Conservation (phyloP, 2,888 invertebrate genomes). For the Drosophila prostipennis region DNA sequence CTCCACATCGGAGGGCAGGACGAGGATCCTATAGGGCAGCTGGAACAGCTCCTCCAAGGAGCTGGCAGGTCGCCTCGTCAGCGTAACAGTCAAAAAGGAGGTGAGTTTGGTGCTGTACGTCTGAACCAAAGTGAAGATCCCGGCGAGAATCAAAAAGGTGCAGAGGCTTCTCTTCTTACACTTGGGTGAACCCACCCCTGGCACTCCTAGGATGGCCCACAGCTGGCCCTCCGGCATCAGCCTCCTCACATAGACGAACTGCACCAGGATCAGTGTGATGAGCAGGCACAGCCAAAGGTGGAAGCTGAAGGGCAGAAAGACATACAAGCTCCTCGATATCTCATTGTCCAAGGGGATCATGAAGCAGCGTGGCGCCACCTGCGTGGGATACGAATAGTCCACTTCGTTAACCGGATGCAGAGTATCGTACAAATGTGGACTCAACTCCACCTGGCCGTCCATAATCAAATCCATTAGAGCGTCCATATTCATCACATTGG, state of each 20-base stretch:
- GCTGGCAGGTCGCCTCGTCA: neutral
- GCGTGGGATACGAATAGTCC: constrained; percentile 67
- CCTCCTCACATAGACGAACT: neutral
- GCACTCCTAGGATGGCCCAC: constrained; percentile 52
- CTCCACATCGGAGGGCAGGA: constrained; percentile 41
- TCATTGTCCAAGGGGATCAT: constrained; percentile 55
- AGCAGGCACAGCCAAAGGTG: constrained; percentile 48
- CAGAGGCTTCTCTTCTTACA: neutral
- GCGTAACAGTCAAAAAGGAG: constrained; percentile 48
- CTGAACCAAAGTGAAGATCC: constrained; percentile 42
- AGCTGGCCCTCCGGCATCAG: neutral
- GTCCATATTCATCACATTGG: constrained; percentile 52
- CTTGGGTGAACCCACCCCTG: constrained; percentile 21
- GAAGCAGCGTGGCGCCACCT: constrained; percentile 56
- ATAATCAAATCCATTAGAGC: constrained; percentile 41
- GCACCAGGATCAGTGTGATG: constrained; percentile 14
- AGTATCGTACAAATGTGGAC: constrained; percentile 65
- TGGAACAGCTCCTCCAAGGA: constrained; percentile 42
- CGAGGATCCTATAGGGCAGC: constrained; percentile 46
- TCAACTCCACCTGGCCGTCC: constrained; percentile 46
- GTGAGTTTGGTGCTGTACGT: constrained; percentile 57
- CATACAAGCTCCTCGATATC: constrained; percentile 48
- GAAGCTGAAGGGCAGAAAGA: constrained; percentile 53
- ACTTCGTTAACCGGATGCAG: constrained; percentile 31
- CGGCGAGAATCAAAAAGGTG: constrained; percentile 23